Base-by-base conservation (phyloP, 2,113 vertebrate species). In the Puma concolor region DNA sequence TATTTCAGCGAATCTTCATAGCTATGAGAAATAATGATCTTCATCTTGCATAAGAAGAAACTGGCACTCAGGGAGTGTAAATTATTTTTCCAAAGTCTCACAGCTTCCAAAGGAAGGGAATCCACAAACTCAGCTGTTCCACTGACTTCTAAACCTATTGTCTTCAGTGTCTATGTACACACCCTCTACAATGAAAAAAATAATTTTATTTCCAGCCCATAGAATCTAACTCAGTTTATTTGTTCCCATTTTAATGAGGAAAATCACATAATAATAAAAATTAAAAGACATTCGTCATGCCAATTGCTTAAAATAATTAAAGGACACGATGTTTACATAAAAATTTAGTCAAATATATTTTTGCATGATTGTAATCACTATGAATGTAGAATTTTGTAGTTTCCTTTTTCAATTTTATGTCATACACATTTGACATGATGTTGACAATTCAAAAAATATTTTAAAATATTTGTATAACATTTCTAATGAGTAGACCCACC, bases 331-430 rank as follows among this genome's bases (percentile, higher is more conserved):
- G 3, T 82, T 93, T 95, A 57, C 48, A 33, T 57, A 17, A 79
- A 95, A 52, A 74, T 92, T 16, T 74, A 95, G 69, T 38, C 44
- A 86, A 84, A 93, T 77, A 41, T 69, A 60, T 91, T 33, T 93
- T 77, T 84, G 15, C 6, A 48, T 15, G 11, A 6, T 50, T 92
- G 2, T 85, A 79, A 82, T 94, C 23, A 27, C 5, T 41, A 81
- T 41, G 29, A 48, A 52, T 1, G 72, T 23, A 89, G 19, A 33
- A 23, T 80, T 90, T 94, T 72, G 52, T 38, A 27, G 29, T 63
- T 41, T 77, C 17, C 33, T n/a, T 36, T 92, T 80, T 80, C n/a
- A 82, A 50, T 60, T 93, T 95, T n/a, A 44, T 88, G 19, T 29
- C 52, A 82, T 31, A 72, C 8, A 60, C 77, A n/a, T 76, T 92